Conservation (phyloP, 2,113 vertebrate species). For the Collichthys lucidus region DNA sequence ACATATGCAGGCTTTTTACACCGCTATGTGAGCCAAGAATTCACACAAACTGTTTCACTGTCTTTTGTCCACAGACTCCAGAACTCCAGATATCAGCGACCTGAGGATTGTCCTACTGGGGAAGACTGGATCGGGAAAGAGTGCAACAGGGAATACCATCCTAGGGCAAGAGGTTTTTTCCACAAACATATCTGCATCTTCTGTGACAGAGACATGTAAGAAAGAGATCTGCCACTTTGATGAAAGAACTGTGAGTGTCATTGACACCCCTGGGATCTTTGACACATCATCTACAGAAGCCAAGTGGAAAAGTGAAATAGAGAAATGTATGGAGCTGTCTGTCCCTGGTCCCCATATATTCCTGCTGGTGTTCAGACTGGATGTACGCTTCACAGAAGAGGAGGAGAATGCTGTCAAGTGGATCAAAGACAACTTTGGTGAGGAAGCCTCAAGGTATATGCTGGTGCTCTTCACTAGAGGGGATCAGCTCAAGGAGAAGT, state of each 20-base stretch:
- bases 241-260: conserved; percentile 38
- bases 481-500: not conserved
- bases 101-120: conserved; percentile 71
- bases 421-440: conserved; percentile 65
- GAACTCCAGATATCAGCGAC: not conserved
- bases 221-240: not conserved
- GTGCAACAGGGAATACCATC: conserved; percentile 74
- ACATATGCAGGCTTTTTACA: not conserved
- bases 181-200: not conserved
- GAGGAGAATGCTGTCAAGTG: conserved; percentile 43
- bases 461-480: conserved; percentile 59
- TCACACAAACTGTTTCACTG: not conserved
- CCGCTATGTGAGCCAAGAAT: not conserved
- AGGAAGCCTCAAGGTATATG: conserved; percentile 45
- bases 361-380: conserved; percentile 65
- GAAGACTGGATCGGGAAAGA: conserved; percentile 72
- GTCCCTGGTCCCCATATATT: conserved; percentile 73
- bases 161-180: conserved; percentile 45
- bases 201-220: conserved; percentile 20
- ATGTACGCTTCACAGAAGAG: conserved; percentile 51
- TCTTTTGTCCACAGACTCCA: conserved; percentile 17
- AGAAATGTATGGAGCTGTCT: conserved; percentile 57
- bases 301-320: conserved; percentile 51
- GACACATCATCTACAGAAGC: conserved; percentile 23
- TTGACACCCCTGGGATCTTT: conserved; percentile 79